Evolutionary conservation across 2,888 invertebrate genomes (phyloP), one percentile per base, ranked within the genome.

Genomic region (Drosophila hamatofila): DNA sequence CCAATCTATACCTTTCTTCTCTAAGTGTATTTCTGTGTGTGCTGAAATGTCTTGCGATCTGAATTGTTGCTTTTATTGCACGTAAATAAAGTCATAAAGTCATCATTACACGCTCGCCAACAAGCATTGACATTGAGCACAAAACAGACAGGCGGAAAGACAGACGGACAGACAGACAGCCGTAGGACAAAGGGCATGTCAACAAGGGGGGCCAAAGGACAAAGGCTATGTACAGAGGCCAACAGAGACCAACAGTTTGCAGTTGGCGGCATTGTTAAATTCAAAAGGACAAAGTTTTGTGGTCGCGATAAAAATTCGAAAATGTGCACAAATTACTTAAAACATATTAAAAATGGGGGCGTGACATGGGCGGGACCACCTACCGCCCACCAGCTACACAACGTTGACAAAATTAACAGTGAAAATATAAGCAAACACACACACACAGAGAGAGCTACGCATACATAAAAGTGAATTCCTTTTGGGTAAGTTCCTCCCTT

Each of bases 51-150:
- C 62, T 56, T 56, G 39, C 58, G 57, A 64, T 59, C 61, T 35
- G 71, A 78, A 78, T 74, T 74, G 75, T 64, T 68, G 75, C 66
- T 78, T 79, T 87, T 84, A 84, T 80, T 87, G 87, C 82, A 84
- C 84, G 80, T 87, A 84, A 87, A 84, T 87, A 84, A 81, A 84
- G 87, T 78, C 80, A 84, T 84, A 84, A 84, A 84, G 84, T 87
- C 87, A 84, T 84, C 87, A 84, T 84, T 87, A 84, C 86, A 84
- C 68, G 80, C 64, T 71, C 74, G 85, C 76, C 81, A 83, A 85
- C 78, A 78, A 74, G 72, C 71, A 55, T 62, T 66, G 60, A 63
- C 65, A 72, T 30, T 54, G 54, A 44, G 58, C 18, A 37, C 27
- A 58, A 37, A 27, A 33, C 56, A 18, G 18, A 49, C 27, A 25